A percentile compares a stretch with the other conserved stretches of the same genome.
phyloP scores from a whole-genome alignment of 2,797 vertebrate species.

The Sparidentex hasta region DNA sequence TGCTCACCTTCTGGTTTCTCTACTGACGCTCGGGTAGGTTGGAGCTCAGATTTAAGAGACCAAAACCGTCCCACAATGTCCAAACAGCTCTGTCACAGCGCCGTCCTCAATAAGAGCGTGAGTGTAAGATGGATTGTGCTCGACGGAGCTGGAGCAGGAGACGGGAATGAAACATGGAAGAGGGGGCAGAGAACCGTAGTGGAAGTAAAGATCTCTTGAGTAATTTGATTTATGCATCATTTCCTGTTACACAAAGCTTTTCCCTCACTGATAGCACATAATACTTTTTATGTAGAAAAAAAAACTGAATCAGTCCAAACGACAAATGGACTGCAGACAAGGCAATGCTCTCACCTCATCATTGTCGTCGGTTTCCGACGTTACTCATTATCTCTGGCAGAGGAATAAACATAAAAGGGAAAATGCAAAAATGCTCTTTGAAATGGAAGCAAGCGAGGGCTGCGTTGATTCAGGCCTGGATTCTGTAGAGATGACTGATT shows the following conservation, averaged over 20 bases:
- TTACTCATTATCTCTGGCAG: not conserved
- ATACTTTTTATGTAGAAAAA: slow-evolving; percentile 8
- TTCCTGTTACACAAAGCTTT: not conserved
- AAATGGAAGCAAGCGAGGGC: not conserved
- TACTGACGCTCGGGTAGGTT: no score
- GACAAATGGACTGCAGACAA: slow-evolving; percentile 19
- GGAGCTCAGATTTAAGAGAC: no score
- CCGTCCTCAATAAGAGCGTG: slow-evolving; percentile 18
- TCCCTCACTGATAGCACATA: slow-evolving; percentile 4
- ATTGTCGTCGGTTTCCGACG: not conserved
- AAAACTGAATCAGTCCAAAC: slow-evolving; percentile 11
- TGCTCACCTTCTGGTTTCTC: no score
- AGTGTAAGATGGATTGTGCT: slow-evolving; percentile 48
- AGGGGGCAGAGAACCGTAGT: not conserved
- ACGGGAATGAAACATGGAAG: slow-evolving; percentile 17
- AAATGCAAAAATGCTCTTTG: not conserved
- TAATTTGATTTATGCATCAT: slow-evolving; percentile 16
- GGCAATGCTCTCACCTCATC: slow-evolving; percentile 5
- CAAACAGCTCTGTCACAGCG: slow-evolving; percentile 28
- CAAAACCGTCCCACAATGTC: slow-evolving; percentile 1
- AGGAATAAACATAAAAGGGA: not conserved
- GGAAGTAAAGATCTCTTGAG: no score
- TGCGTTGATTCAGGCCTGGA: not conserved
- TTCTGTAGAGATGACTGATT: not conserved
- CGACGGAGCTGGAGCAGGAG: slow-evolving; percentile 13